Evolutionary conservation across 2,888 invertebrate species (phyloP), one percentile per base, ranked within the genome.

Genomic region (Zootermopsis nevadensis): DNA sequence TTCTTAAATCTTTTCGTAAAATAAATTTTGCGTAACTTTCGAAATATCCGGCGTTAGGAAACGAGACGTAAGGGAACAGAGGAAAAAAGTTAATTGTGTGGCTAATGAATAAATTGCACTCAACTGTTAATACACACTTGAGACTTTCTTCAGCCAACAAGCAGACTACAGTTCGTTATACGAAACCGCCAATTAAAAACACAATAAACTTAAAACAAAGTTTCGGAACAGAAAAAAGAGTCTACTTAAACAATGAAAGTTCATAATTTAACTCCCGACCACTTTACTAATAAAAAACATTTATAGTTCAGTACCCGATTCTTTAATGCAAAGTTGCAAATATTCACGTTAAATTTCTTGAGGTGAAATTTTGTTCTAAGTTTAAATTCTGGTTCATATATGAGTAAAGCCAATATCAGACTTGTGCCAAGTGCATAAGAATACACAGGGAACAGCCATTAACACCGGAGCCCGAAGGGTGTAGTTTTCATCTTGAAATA

Each of bases 181-280:
- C 27, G n/a, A 74, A 66, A 74, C 38, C 74, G n/a, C 74, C 74
- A 72, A 72, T 72, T 72, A 72, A 72, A 72, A 31, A 72, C 35
- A 74, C 74, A 38, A 38, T n/a, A 74, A 38, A 74, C 38, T 19
- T 69, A 31, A 33, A 69, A 69, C 15, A 33, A 22, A 1, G 69
- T 69, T 69, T 24, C 4, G n/a, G 27, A 67, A n/a, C 7, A 27
- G 15, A 69, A 69, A 33, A 12, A 31, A 69, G 31, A 33, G 33
- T 69, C 27, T 31, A 31, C 69, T 69, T 69, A 33, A 33, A 67
- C 67, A 69, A 69, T 8, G 12, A 27, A 69, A 69, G 33, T 69
- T 69, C 33, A 69, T 69, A 69, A 69, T 30, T 69, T 31, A 33
- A 33, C 33, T 33, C 22, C 69, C 33, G 22, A 69, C 10, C 69